These are phyloP conservation scores for Drosophila subsilvestris DNA, from an alignment of 2,888 invertebrate genomes.

Conservation along the genomic window DNA sequence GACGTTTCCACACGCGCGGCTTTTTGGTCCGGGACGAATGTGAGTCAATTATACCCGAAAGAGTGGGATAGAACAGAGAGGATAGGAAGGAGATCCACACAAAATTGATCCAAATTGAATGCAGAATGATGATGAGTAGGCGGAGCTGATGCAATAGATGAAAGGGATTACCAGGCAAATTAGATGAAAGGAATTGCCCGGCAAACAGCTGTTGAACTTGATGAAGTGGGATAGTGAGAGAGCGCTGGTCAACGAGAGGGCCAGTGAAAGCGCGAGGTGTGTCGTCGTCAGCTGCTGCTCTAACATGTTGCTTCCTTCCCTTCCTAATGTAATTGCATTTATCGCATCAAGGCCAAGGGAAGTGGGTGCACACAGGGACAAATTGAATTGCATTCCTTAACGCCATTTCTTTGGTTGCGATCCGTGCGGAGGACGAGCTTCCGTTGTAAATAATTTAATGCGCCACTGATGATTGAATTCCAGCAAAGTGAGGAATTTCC, in stretches of 20 bases:
- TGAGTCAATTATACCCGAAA: slow-evolving; percentile 60
- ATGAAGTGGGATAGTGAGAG: neutral
- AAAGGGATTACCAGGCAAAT: slow-evolving; percentile 7
- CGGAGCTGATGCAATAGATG: slow-evolving; percentile 54
- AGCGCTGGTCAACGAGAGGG: slow-evolving; percentile 17
- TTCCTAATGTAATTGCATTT: slow-evolving; percentile 37
- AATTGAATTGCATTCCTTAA: slow-evolving; percentile 27
- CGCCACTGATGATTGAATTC: slow-evolving; percentile 31
- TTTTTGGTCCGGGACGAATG: slow-evolving; percentile 58
- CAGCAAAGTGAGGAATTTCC: slow-evolving; percentile 15
- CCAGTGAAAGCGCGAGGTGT: neutral
- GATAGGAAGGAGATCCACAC: neutral
- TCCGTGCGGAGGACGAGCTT: slow-evolving; percentile 3
- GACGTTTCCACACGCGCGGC: slow-evolving; percentile 50
- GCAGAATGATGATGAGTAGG: slow-evolving; percentile 9
- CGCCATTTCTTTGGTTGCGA: slow-evolving; percentile 22
- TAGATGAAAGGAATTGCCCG: slow-evolving; percentile 6
- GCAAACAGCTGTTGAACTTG: slow-evolving; percentile 16
- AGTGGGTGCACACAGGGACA: neutral
- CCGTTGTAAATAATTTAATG: slow-evolving; percentile 51
- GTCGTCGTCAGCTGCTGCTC: slow-evolving; percentile 15
- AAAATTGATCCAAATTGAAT: slow-evolving; percentile 6
- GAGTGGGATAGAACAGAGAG: neutral
- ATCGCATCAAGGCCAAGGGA: neutral
- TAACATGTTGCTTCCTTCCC: neutral